Evolutionary conservation across 2,888 invertebrate species (phyloP).

Genomic region (Cheilosia vernalis): DNA sequence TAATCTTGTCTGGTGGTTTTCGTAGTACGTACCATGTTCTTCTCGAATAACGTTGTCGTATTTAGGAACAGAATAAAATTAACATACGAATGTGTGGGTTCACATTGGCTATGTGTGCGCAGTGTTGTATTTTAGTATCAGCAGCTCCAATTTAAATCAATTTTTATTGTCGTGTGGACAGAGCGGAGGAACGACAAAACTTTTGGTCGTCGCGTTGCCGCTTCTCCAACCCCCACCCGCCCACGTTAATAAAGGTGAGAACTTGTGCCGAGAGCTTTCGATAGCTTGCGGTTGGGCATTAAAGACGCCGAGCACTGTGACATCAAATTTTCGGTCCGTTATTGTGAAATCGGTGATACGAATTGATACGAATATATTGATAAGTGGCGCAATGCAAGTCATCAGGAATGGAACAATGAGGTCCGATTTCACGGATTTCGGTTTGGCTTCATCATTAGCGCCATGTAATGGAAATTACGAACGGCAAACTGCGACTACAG

Average conservation of each 20-base stretch:
- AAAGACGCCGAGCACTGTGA: neutral
- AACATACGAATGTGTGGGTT: slow-evolving; percentile 29
- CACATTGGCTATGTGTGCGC: neutral
- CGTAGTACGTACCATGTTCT: slow-evolving; percentile 26
- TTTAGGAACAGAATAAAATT: slow-evolving; percentile 55
- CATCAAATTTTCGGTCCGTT: neutral
- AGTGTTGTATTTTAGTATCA: neutral
- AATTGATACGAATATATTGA: neutral
- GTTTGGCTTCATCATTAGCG: neutral
- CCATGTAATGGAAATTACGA: too few species aligned
- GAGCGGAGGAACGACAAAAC: neutral
- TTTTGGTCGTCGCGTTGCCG: neutral
- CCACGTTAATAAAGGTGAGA: neutral
- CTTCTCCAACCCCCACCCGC: neutral
- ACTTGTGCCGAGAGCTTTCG: neutral
- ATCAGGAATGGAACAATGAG: neutral
- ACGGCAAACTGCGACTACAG: neutral
- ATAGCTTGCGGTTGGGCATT: neutral
- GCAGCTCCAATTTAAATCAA: slow-evolving; percentile 22
- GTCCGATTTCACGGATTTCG: neutral
- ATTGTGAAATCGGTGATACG: slow-evolving; percentile 17
- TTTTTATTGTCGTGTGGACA: slow-evolving; percentile 15
- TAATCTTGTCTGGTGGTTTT: slow-evolving; percentile 45
- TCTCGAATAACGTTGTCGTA: slow-evolving; percentile 39
- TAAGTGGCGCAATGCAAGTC: neutral